These are phyloP conservation scores for Lycaon pictus DNA, from an alignment of 2,113 vertebrate genomes.

Conservation along the genomic window DNA sequence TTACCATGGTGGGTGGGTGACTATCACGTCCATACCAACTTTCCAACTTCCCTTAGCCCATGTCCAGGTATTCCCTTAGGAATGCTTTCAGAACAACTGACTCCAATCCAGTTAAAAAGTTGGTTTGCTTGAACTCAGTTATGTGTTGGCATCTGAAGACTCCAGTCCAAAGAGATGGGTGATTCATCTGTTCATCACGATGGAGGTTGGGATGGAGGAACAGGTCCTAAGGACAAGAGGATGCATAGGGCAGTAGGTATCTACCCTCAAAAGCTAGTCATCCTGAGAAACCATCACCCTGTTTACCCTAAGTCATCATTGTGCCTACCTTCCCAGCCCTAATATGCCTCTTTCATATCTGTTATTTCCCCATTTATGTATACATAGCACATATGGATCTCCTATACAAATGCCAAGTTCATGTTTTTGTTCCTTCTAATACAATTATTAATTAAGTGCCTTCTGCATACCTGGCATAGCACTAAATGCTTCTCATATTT, in stretches of 20 bases:
- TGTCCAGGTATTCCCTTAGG: not conserved
- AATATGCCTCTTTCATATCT: too few relatives aligned
- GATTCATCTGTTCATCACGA: not conserved
- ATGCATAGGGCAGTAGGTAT: not conserved
- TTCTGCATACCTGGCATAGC: not conserved
- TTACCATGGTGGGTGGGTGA: accelerated
- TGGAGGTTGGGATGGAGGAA: not conserved
- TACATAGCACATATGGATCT: too few relatives aligned
- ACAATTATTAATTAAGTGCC: not conserved
- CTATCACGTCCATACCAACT: not conserved
- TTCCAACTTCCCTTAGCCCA: not conserved
- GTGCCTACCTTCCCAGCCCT: not conserved
- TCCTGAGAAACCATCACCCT: not conserved
- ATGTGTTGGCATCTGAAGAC: not conserved
- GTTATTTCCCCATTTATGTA: not conserved
- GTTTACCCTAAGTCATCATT: not conserved
- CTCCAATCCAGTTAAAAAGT: not conserved
- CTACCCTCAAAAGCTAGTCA: not conserved
- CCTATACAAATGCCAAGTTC: not conserved
- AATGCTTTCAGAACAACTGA: not conserved
- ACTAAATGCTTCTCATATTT: not conserved
- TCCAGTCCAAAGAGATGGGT: not conserved
- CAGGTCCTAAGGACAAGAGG: not conserved
- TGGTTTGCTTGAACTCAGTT: not conserved
- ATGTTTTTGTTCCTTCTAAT: not conserved